Base-by-base conservation (phyloP, 2,888 invertebrate species). In the Drosophila algonquin region DNA sequence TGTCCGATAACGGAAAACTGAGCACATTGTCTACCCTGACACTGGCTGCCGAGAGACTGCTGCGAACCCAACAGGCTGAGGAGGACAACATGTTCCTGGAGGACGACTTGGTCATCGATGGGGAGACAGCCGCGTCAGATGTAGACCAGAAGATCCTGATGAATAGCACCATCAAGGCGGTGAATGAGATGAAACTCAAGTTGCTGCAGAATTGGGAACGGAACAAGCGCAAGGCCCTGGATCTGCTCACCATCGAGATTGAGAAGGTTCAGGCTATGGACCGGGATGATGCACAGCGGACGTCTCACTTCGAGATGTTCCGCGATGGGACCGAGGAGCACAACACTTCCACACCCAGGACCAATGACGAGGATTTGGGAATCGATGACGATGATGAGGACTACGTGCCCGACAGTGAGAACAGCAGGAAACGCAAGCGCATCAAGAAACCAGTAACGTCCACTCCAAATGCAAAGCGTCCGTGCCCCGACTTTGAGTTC, bases 231-330 rank as follows among this genome's bases (percentile, higher is more conserved):
- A 76, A 70, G 16, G 86, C 79, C 0, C 68, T 89, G 1, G 76
- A 81, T 44, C 52, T 79, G 55, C 61, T 89, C 1, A 77, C 71
- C 1, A 52, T 62, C 9, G 79, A 87, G 14, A 79, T 87, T 1
- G 84, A 84, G 27, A 78, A 82, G 46, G 58, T 90, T 4, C 84
- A 84, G 51, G 47, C 53, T 2, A 51, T 79, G 57, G 84, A 87
- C 16, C 35, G 70, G 40, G 63, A 68, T 0, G 61, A 77, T 12
- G 61, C 72, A 0, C 30, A 63, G 0, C 18, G 24, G n/a, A 1
- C 53, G 14, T 54, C 53, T 3, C 72, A 53, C 18, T 82, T 77
- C 27, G 61, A 77, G 3, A 32, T 63, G 12, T 76, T 76, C 21
- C 55, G 73, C 8, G 61, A 80, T 10, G 80, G 75, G 48, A 45